These are phyloP conservation scores for Drosophila fungiperda DNA, from an alignment of 2,888 invertebrate species.

Conservation along the genomic window DNA sequence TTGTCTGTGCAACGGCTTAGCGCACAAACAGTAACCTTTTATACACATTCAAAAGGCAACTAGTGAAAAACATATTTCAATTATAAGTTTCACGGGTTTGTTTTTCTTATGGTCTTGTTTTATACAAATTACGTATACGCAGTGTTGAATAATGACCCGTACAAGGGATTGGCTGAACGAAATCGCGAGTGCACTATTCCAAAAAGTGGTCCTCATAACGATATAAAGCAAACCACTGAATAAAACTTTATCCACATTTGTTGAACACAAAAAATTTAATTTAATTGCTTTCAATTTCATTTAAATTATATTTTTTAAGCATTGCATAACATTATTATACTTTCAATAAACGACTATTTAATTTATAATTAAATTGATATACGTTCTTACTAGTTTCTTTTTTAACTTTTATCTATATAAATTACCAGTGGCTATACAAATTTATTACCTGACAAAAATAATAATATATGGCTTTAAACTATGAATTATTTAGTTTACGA, in stretches of 20 bases:
- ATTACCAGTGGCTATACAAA: no score
- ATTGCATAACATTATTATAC: not conserved
- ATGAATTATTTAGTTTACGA: no score
- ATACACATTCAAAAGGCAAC: not conserved
- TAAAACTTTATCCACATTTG: not conserved
- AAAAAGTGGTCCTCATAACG: not conserved
- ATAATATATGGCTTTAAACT: no score
- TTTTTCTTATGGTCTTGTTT: no score
- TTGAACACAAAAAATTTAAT: not conserved
- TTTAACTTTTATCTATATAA: no score
- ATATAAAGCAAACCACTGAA: not conserved
- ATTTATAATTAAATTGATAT: no score
- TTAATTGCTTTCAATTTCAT: not conserved
- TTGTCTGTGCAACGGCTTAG: constrained; percentile 3
- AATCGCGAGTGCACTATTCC: not conserved
- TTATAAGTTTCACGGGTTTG: not conserved
- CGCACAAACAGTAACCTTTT: constrained; percentile 2
- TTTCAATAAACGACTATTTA: no score
- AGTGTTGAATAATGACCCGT: not conserved
- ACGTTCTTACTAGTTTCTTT: no score
- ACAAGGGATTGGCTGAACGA: not conserved
- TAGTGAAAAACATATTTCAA: constrained; percentile 6
- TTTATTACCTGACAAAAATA: no score
- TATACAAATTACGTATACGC: constrained; percentile 7
- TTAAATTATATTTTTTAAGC: not conserved